Percentiles rank a stretch among this genome's conserved stretches.
phyloP scores from a whole-genome alignment of 2,888 invertebrate species.

The Drosophila gaucha region DNA sequence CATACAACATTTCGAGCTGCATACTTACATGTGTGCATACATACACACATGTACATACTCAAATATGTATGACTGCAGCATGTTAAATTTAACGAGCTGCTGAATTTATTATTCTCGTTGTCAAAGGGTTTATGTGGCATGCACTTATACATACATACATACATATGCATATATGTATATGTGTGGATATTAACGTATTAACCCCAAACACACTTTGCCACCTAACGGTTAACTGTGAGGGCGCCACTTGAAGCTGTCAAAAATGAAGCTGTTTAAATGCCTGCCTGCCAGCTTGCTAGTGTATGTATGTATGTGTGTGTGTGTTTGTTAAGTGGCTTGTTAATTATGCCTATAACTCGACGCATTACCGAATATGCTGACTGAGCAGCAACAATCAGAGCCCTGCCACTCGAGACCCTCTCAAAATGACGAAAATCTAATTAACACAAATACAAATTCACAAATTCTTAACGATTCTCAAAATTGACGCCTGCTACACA shows the following conservation, averaged over 20 bases:
- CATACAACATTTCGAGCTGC: conserved; percentile 1
- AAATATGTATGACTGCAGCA: conserved; percentile 1
- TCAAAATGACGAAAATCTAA: conserved; percentile 58
- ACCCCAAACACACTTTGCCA: conserved; percentile 26
- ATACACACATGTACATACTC: not conserved
- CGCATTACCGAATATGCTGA: conserved; percentile 56
- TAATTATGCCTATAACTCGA: conserved; percentile 66
- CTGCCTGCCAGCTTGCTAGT: conserved; percentile 6
- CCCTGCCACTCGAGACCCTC: conserved; percentile 55
- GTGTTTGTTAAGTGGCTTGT: conserved; percentile 74
- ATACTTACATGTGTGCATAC: conserved; percentile 29
- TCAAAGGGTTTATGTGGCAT: conserved; percentile 26
- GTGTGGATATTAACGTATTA: conserved; percentile 33
- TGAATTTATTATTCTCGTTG: conserved; percentile 12
- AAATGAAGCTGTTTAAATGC: conserved; percentile 46
- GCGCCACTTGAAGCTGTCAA: conserved; percentile 67
- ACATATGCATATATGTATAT: not conserved
- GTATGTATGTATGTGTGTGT: conserved; percentile 6
- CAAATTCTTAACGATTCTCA: conserved; percentile 17
- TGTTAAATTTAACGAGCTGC: conserved; percentile 20
- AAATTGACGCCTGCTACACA: conserved; percentile 9
- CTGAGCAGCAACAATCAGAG: conserved; percentile 53
- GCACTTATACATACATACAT: not conserved
- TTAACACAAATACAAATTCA: conserved; percentile 39
- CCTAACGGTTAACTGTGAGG: conserved; percentile 50